Base-by-base conservation (phyloP, 2,888 invertebrate genomes). In the Pardosa pseudoannulata region DNA sequence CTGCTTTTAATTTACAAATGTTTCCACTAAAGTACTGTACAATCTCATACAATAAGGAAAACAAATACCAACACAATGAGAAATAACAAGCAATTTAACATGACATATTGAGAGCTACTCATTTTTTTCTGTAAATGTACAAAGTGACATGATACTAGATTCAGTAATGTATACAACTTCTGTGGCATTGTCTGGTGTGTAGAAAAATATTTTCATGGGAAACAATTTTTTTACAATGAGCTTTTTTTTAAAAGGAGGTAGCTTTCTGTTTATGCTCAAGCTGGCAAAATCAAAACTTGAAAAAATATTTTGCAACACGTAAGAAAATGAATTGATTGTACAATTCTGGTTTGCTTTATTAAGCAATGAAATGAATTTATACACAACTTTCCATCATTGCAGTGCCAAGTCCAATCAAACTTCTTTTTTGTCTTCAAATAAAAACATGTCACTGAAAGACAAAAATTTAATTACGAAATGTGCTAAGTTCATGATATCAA, bases 331-430 rank as follows among this genome's bases (percentile, higher is more conserved):
- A 80, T 39, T 70, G 39, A 75, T 81, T 46, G 46, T 70, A 64
- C 56, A 75, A 28, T 56, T 70, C 62, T 2, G 1, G 39, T 50
- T 81, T 41, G 27, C 70, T 75, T 82, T 70, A 75, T 82, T 82
- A 71, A 80, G 64, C 70, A 82, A 81, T 62, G 41, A 76, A 83
- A 83, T 83, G 28, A 83, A 36, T 46, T 75, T 81, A 71, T 72
- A 85, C 50, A 73, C 78, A 78, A 85, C 72, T 78, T 46, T 73
- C 72, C 83, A 85, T 78, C 78, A 85, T 85, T 85, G 83, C 78
- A 78, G 72, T 78, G 83, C 56, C 78, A 68, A 39, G 83, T 85
- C 83, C 65, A 67, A 65, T 65, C 16, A 65, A 29, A 67, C 19
- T 56, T 46, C 16, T 46, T 13, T 46, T 11, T 11, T 36, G 36